A percentile compares a stretch with the other conserved stretches of the same genome.
phyloP scores from a whole-genome alignment of 2,113 vertebrate genomes.

The Lethenteron reissneri region DNA sequence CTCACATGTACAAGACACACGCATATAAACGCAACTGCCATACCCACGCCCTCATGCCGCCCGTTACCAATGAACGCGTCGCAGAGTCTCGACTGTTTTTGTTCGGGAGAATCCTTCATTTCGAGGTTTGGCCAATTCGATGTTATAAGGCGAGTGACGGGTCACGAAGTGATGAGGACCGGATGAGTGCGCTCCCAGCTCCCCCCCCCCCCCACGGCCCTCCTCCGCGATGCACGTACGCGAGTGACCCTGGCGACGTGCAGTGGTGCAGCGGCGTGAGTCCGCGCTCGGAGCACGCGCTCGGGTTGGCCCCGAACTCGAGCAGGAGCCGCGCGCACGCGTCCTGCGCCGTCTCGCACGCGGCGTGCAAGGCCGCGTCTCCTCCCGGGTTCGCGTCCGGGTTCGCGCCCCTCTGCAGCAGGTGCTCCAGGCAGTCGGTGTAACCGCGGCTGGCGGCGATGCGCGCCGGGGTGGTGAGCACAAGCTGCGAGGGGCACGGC shows the following conservation, averaged over 20 bases:
- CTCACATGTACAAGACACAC: no score
- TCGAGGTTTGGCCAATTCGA: not conserved
- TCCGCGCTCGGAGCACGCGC: constrained; percentile 20
- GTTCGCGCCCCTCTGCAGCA: constrained; percentile 22
- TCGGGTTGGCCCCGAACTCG: constrained; percentile 25
- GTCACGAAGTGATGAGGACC: not conserved
- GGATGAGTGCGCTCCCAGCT: not conserved
- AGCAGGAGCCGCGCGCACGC: constrained; percentile 27
- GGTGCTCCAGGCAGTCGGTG: constrained; percentile 20
- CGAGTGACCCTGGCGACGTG: constrained; percentile 14
- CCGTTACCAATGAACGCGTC: not conserved
- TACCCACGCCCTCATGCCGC: not conserved
- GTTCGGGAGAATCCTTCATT: not conserved
- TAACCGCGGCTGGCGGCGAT: constrained; percentile 26
- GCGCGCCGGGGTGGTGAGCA: constrained; percentile 31
- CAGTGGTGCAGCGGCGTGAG: constrained; percentile 31
- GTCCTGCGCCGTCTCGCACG: constrained; percentile 21
- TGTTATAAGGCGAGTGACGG: no score
- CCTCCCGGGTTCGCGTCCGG: constrained; percentile 25
- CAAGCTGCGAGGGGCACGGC: constrained; percentile 32
- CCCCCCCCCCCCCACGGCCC: no score
- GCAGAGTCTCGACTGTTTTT: not conserved
- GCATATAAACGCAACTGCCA: no score
- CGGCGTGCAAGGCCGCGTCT: constrained; percentile 25
- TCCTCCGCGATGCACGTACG: constrained; percentile 8